Evolutionary conservation across 2,888 invertebrate species (phyloP), one percentile per base, ranked within the genome.

Genomic region (Phragmatobia fuliginosa): DNA sequence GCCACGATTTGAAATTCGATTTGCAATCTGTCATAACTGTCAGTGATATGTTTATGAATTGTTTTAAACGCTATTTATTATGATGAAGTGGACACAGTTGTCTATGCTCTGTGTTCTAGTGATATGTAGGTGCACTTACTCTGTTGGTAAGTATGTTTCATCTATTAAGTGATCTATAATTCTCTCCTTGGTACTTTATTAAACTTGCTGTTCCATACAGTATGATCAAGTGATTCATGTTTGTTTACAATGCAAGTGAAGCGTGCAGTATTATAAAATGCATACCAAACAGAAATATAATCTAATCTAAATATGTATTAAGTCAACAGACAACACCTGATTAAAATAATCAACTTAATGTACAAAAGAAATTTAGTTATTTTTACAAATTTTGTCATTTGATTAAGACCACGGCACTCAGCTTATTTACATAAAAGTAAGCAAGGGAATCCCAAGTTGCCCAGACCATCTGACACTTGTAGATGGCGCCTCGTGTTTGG

Each of bases 111-210:
- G n/a, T 25, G 63, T 49, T 14, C 21, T n/a, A 63, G 63, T 49
- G 45, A 25, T 63, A 32, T 63, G 31, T 32, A 63, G 32, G 18
- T 49, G 63, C 45, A 63, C 63, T 21, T 14, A 31, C 14, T 63
- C 63, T 33, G 49, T 63, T n/a, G 63, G 49, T 63, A 63, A 63
- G 63, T 49, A 14, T 32, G 10, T 60, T n/a, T n/a, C 33, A 8
- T 14, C 45, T 45, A 45, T 45, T 21, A 18, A 41, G 18, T 41
- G 0, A 16, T 11, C 0, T 52, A 1, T 52, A 14, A 52, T n/a
- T n/a, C n/a, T n/a, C n/a, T n/a, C n/a, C n/a, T 52, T 11, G 52
- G 5, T 1, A 25, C n/a, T 56, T 56, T 16, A 28, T 6, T 14
- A 16, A 25, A 56, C 0, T 11, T 56, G 0, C 4, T 56, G 14